These are phyloP conservation scores for Prolemur simus DNA, from an alignment of 2,113 vertebrate species.

Conservation along the genomic window DNA sequence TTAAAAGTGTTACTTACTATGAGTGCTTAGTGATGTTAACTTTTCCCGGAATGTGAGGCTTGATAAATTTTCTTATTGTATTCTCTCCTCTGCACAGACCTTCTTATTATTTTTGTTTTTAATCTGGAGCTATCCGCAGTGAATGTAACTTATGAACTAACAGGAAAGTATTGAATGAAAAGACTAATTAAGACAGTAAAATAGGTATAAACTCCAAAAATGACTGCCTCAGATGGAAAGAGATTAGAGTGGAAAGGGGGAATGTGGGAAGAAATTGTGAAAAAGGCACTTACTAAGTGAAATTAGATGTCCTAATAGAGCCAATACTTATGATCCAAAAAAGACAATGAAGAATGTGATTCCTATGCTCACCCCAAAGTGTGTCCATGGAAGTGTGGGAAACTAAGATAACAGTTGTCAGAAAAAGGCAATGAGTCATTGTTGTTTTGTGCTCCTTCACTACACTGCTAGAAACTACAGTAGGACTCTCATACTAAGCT, in stretches of 20 bases:
- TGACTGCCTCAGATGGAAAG: background rate
- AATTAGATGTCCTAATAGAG: conserved; percentile 36
- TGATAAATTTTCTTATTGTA: background rate
- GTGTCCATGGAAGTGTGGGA: accelerated
- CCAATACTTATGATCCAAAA: background rate
- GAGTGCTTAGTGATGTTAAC: background rate
- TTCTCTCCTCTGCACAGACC: background rate
- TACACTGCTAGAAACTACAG: background rate
- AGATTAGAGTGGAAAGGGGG: background rate
- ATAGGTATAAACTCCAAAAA: background rate
- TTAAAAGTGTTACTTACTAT: background rate
- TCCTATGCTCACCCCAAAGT: background rate
- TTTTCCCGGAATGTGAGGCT: background rate
- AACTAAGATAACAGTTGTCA: background rate
- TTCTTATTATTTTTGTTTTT: background rate
- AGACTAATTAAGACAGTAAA: background rate
- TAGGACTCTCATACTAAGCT: background rate
- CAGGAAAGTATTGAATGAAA: background rate
- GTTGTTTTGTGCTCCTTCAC: accelerated
- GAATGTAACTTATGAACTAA: background rate
- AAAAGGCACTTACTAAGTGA: background rate
- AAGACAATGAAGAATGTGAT: background rate
- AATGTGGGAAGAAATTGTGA: background rate
- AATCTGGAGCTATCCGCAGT: background rate
- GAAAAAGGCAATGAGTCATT: background rate